Evolutionary conservation across 2,888 invertebrate genomes (phyloP), one percentile per base, ranked within the genome.

Genomic region (Phaonia tiefii): DNA sequence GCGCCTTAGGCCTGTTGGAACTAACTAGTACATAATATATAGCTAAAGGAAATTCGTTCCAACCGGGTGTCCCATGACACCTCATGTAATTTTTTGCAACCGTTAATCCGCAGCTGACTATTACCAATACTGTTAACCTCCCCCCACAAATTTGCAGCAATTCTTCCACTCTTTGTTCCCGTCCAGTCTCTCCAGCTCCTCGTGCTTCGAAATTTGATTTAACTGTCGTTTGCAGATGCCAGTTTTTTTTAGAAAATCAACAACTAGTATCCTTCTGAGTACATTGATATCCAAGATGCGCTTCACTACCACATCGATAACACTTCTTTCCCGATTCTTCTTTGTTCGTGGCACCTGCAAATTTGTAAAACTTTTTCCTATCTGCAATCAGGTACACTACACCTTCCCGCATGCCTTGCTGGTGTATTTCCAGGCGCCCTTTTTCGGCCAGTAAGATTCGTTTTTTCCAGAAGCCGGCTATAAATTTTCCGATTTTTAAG

Each of bases 401-500:
- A 15, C 1, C 37, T 31, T 60, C 60, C 20, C 17, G 15, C 1
- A 39, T 60, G 15, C 15, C 39, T 60, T 60, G 60, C 39, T 60
- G 60, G 37, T 60, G 60, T 60, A 60, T 39, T 37, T 60, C 60
- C 5, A 60, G 15, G 15, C 60, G 17, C 1, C 39, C 60, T 60
- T 60, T 60, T 11, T 60, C 60, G 37, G 60, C 37, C 17, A 17
- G 60, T 60, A 8, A 60, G 39, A 37, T 60, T 60, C 17, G 15
- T 39, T 60, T 60, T 60, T 60, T 60, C 60, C 7, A 60, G 39
- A 1, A 60, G 17, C 20, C 39, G n/a, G n/a, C 60, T 60, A 39
- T 58, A 31, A 31, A 58, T 58, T 58, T 58, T 58, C 31, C 15
- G 58, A 15, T 31, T 58, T 58, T 58, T 60, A 17, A 60, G 39